These are phyloP conservation scores for Petrocephalus sullivani DNA, from an alignment of 2,797 vertebrate species.

Conservation along the genomic window DNA sequence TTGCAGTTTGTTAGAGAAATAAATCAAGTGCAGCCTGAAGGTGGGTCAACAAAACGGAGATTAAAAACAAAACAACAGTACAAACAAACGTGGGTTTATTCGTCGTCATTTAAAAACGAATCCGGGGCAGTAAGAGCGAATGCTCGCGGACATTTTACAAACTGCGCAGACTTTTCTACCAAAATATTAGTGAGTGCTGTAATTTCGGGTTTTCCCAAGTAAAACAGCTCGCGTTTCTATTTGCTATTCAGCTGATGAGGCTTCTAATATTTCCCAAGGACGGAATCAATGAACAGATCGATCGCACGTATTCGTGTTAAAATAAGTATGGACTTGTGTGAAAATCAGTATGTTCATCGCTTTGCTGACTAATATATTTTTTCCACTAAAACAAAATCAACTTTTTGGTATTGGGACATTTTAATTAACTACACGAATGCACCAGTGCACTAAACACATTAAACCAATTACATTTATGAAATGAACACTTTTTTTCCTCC, in stretches of 20 bases:
- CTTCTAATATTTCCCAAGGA: neutral
- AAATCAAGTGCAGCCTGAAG: neutral
- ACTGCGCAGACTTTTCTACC: neutral
- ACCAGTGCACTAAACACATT: constrained; percentile 15
- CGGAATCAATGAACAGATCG: neutral
- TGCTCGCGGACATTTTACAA: neutral
- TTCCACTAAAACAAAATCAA: neutral
- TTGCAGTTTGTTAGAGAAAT: neutral
- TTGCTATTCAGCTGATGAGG: neutral
- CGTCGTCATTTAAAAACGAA: neutral
- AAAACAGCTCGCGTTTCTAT: neutral
- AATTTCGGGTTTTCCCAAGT: neutral
- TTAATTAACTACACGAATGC: constrained; percentile 15
- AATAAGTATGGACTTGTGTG: neutral
- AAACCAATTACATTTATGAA: neutral
- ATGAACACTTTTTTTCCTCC: constrained; percentile 4
- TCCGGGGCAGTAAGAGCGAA: neutral
- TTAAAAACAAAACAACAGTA: neutral
- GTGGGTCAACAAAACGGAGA: neutral
- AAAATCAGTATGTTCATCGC: neutral
- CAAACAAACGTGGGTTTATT: neutral
- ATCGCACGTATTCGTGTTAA: neutral
- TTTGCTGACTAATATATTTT: constrained; percentile 2
- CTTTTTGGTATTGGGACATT: constrained; percentile 13
- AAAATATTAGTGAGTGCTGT: neutral